Evolutionary conservation across 2,888 invertebrate genomes (phyloP).

Genomic region (Acronicta alni): DNA sequence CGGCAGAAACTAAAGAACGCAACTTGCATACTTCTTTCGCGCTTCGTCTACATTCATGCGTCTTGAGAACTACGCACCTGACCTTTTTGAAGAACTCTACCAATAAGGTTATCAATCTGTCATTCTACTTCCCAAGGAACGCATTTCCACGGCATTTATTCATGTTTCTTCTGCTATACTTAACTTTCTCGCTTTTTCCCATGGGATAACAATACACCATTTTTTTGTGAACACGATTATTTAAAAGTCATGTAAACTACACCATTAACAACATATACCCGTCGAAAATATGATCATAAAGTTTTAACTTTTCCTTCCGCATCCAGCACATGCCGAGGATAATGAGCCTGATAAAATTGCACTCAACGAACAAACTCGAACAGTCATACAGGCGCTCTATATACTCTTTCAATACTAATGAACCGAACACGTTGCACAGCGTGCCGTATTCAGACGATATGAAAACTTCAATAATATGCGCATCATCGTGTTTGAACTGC

Average conservation of each 20-base stretch:
- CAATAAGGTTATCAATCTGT: too few species aligned
- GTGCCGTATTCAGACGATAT: slow-evolving; percentile 36
- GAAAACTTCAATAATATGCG: slow-evolving; percentile 47
- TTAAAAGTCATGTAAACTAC: slow-evolving; percentile 7
- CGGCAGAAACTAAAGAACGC: too few species aligned
- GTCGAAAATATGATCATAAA: slow-evolving; percentile 33
- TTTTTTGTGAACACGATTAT: slow-evolving; percentile 1
- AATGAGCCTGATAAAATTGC: slow-evolving; percentile 54
- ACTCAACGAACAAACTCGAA: slow-evolving; percentile 36
- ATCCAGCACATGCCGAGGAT: slow-evolving; percentile 32
- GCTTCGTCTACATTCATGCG: too few species aligned
- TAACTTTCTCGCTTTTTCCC: too few species aligned
- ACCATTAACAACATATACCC: slow-evolving; percentile 7
- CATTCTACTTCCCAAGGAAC: too few species aligned
- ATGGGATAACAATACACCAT: too few species aligned
- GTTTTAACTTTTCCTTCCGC: slow-evolving; percentile 46
- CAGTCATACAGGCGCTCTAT: slow-evolving; percentile 26
- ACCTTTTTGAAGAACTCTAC: too few species aligned
- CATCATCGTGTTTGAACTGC: slow-evolving; percentile 31
- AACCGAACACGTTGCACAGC: slow-evolving; percentile 44
- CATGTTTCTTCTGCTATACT: too few species aligned
- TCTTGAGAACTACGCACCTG: too few species aligned
- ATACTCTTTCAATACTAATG: slow-evolving; percentile 57
- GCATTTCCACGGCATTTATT: too few species aligned
- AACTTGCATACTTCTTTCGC: too few species aligned